A percentile compares a stretch with the other conserved stretches of the same genome.
These are phyloP conservation scores for Prinia subflava DNA, from an alignment of 2,113 vertebrate genomes.

Conservation along the genomic window DNA sequence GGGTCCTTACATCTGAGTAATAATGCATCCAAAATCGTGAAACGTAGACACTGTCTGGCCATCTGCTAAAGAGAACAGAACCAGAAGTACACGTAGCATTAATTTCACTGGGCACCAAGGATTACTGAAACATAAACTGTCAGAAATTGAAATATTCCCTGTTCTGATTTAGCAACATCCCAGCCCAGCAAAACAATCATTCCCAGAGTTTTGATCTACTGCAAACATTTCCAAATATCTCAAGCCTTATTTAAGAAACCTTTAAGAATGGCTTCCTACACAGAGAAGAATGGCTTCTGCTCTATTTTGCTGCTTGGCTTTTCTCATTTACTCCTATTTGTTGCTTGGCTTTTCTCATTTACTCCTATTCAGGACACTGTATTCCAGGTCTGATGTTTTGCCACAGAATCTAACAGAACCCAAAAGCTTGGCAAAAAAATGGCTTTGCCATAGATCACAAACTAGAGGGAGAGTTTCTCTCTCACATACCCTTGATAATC, in stretches of 20 bases:
- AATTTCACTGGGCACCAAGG: not conserved
- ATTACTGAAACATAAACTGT: not conserved
- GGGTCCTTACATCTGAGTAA: too few relatives aligned
- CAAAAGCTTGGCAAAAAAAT: not conserved
- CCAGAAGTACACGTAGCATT: not conserved
- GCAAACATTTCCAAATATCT: not conserved
- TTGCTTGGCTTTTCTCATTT: not conserved
- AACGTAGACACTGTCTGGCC: too few relatives aligned
- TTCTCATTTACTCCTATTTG: not conserved
- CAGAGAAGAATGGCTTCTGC: not conserved
- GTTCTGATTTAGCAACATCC: not conserved
- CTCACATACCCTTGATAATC: not conserved
- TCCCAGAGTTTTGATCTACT: not conserved
- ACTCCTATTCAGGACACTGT: not conserved
- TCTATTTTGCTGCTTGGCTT: not conserved
- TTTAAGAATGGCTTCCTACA: not conserved
- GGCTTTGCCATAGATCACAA: not conserved
- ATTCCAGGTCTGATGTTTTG: not conserved
- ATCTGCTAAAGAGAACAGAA: too few relatives aligned
- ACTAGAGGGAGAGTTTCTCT: not conserved
- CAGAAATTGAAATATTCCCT: not conserved
- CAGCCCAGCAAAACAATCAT: not conserved
- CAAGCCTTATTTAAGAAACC: not conserved
- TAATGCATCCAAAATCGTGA: too few relatives aligned
- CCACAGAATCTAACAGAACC: not conserved